Conservation (phyloP, 2,797 vertebrate species). For the Enoplosus armatus region DNA sequence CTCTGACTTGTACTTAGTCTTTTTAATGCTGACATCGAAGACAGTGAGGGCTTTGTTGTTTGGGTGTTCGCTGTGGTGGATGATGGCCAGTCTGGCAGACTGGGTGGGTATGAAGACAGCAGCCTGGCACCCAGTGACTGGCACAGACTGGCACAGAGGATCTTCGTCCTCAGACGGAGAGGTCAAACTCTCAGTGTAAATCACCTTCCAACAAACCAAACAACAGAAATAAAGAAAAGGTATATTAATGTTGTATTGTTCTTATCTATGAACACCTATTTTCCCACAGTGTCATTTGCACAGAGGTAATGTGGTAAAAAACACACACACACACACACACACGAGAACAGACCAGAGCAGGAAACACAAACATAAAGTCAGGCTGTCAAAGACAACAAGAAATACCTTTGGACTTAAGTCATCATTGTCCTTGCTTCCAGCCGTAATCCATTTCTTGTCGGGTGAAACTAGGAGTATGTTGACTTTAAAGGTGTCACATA, state of each 20-base stretch:
- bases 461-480: slow-evolving; percentile 81
- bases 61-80: slow-evolving; percentile 43
- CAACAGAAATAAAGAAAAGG: neutral
- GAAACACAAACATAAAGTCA: slow-evolving; percentile 36
- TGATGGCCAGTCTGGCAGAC: slow-evolving; percentile 79
- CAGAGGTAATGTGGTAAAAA: slow-evolving; percentile 16
- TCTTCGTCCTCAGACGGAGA: slow-evolving; percentile 75
- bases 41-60: slow-evolving; percentile 74
- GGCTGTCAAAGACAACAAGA: slow-evolving; percentile 29
- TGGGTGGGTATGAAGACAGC: slow-evolving; percentile 84
- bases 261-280: slow-evolving; percentile 8
- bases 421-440: slow-evolving; percentile 66
- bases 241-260: neutral
- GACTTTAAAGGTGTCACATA: slow-evolving; percentile 74
- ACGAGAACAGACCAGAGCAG: neutral
- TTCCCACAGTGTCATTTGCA: slow-evolving; percentile 1
- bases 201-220: slow-evolving; percentile 71
- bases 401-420: slow-evolving; percentile 82
- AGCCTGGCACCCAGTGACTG: slow-evolving; percentile 64
- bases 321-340: slow-evolving; percentile 28
- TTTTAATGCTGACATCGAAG: slow-evolving; percentile 78
- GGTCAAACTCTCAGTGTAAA: slow-evolving; percentile 76
- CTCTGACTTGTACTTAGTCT: slow-evolving; percentile 77
- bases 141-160: slow-evolving; percentile 70
- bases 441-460: slow-evolving; percentile 79